phyloP scores from a whole-genome alignment of 2,888 invertebrate genomes.

The Azorinus chamasolen region DNA sequence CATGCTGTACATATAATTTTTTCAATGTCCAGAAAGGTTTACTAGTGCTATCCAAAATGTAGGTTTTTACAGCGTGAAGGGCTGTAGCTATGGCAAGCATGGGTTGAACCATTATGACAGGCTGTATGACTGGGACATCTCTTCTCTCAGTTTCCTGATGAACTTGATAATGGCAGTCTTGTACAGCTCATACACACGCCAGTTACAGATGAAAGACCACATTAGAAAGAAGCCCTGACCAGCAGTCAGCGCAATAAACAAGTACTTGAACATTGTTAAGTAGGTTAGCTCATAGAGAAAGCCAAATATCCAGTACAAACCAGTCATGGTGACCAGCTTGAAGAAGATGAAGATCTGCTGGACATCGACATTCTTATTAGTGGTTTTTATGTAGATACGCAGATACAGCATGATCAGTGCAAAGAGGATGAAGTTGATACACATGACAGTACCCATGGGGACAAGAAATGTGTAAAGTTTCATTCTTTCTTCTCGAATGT shows the following conservation, averaged over 20 bases:
- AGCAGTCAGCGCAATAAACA: conserved; percentile 38
- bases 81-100: no score
- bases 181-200: conserved; percentile 30
- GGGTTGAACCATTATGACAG: no score
- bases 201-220: conserved; percentile 44
- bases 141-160: no score
- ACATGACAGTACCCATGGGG: conserved; percentile 27
- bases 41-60: no score
- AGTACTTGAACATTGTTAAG: conserved; percentile 18
- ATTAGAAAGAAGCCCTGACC: conserved; percentile 51
- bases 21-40: no score
- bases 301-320: conserved; percentile 48
- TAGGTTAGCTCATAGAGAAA: conserved; percentile 36
- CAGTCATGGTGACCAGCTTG: conserved; percentile 39
- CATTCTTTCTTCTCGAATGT: conserved; percentile 27
- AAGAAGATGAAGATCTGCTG: conserved; percentile 21
- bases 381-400: not conserved
- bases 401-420: conserved; percentile 15
- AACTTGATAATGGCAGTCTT: conserved; percentile 1
- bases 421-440: conserved; percentile 39
- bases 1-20: no score
- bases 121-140: no score
- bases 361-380: not conserved
- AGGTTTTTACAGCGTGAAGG: no score
- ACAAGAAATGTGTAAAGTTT: conserved; percentile 29